phyloP scores from a whole-genome alignment of 2,888 invertebrate species.

The Apocheima hispidaria region DNA sequence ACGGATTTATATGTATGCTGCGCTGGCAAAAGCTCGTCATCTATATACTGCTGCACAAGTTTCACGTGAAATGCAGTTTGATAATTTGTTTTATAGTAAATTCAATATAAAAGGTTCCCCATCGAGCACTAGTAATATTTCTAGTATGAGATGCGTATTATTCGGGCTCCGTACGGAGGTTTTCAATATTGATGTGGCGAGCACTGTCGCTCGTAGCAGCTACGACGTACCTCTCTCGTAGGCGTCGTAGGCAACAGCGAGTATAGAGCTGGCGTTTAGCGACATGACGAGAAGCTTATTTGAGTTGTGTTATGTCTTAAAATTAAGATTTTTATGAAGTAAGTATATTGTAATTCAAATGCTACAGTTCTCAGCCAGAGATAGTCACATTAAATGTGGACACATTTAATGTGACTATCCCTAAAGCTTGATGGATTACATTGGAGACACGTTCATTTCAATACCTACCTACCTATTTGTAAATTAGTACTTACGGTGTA shows the following conservation, averaged over 20 bases:
- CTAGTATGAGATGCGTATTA: constrained; percentile 1
- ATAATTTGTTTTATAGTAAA: neutral
- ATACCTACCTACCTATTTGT: no score
- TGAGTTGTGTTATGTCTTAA: no score
- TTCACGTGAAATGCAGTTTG: neutral
- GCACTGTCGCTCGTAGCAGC: constrained; percentile 36
- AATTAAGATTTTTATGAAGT: no score
- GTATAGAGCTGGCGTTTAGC: constrained; percentile 14
- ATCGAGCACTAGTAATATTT: neutral
- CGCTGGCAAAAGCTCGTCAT: no score
- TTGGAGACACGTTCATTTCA: no score
- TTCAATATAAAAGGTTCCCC: no score
- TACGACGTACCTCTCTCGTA: constrained; percentile 46
- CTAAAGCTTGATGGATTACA: no score
- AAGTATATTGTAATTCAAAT: neutral
- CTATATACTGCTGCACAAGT: no score
- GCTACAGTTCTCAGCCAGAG: neutral
- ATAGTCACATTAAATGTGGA: no score
- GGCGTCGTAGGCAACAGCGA: constrained; percentile 5
- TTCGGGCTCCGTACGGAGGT: constrained; percentile 11
- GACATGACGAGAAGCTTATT: neutral
- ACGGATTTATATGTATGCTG: no score
- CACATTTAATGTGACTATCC: no score
- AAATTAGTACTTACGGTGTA: no score
- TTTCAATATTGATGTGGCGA: constrained; percentile 32